Evolutionary conservation across 2,113 vertebrate species (phyloP), one percentile per base, ranked within the genome.

Genomic region (Rhizomys pruinosus): DNA sequence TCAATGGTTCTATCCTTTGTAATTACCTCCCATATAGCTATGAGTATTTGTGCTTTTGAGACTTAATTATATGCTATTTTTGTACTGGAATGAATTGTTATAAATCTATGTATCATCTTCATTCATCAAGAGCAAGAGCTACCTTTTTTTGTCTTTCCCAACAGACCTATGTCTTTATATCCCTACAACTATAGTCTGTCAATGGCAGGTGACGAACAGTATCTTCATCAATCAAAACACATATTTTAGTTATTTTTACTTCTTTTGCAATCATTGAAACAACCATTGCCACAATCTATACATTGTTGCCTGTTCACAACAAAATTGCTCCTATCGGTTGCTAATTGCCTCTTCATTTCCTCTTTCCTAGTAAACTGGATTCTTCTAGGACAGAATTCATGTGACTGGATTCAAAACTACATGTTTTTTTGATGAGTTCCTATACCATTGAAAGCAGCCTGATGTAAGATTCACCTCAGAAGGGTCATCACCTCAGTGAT

Each of bases 41-140:
- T 37, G 34, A 64, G 12, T 61, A 91, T 81, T 25, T 79, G 34
- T 42, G 5, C 37, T 47, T 94, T 57, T 85, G 32, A 78, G 55
- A 94, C 77, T 84, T 85, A 86, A 71, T 77, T 23, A 89, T 20
- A 52, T 16, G 69, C 59, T 87, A 80, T 68, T 94, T 94, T 76
- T 77, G 10, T 44, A 81, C 22, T 39, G 39, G 71, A 90, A 69
- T 64, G 81, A 68, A 80, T 57, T 84, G 6, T 47, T 96, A 7
- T 47, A 32, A 32, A 61, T 15, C 20, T 92, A 11, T 32, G 5
- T n/a, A n/a, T 79, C 37, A 89, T 68, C 25, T 15, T 52, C 17
- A 80, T 52, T 74, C 37, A 87, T 22, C 69, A 89, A 80, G 11
- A 93, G 10, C 9, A 59, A 87, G 32, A 89, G 55, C 47, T 55